Conservation (phyloP, 2,797 vertebrate genomes). For the Anguilla pacifica region DNA sequence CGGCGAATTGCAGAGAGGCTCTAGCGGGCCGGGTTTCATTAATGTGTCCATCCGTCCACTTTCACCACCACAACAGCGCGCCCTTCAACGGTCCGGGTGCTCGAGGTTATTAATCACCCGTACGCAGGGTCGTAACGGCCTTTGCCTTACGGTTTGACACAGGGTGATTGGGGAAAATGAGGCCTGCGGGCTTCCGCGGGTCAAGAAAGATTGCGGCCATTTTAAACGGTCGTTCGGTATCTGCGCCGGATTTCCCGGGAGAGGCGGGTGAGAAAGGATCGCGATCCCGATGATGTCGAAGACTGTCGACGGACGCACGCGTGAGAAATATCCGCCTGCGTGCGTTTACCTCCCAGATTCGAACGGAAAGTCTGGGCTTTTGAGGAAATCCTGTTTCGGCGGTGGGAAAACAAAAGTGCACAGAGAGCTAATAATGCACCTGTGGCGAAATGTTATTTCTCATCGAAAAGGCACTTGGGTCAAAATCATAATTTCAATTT, state of each 20-base stretch:
- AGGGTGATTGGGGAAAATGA: not conserved
- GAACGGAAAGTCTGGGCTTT: not conserved
- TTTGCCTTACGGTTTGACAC: not conserved
- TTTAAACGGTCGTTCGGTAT: not conserved
- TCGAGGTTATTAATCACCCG: not conserved
- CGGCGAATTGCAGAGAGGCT: not conserved
- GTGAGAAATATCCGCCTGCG: not conserved
- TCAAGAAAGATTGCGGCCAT: not conserved
- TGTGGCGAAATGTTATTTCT: not conserved
- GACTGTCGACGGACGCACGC: not conserved
- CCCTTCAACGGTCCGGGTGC: not conserved
- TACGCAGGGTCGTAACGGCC: not conserved
- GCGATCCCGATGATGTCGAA: not conserved
- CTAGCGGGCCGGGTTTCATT: not conserved
- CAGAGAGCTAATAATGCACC: not conserved
- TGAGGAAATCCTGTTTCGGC: not conserved
- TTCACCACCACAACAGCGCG: not conserved
- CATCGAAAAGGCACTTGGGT: not conserved
- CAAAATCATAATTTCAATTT: slow-evolving; percentile 5
- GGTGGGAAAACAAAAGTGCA: not conserved
- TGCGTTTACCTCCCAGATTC: not conserved
- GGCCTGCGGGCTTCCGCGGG: not conserved
- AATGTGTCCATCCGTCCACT: not conserved
- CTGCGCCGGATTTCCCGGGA: not conserved
- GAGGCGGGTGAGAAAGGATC: not conserved